phyloP scores from a whole-genome alignment of 2,113 vertebrate genomes.

The Sclerurus mexicanus region DNA sequence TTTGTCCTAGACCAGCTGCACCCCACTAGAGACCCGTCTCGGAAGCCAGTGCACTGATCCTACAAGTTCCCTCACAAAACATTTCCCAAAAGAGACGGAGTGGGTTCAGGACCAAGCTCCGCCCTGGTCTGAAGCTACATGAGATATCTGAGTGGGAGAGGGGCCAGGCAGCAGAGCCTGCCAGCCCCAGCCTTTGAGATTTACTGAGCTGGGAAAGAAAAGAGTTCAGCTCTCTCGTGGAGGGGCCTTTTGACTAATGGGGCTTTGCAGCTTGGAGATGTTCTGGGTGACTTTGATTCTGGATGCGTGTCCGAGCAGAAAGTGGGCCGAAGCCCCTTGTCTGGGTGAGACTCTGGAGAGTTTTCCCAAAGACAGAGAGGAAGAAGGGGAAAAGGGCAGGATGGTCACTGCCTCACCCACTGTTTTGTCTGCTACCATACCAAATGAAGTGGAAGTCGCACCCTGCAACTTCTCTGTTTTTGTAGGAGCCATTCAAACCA shows the following conservation, averaged over 20 bases:
- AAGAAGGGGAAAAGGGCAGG: background rate
- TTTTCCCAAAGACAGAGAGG: background rate
- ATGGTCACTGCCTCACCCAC: background rate
- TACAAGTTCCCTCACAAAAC: background rate
- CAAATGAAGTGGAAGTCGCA: background rate
- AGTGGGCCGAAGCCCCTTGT: background rate
- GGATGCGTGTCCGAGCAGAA: fast-evolving
- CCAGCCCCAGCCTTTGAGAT: background rate
- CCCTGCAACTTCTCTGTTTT: background rate
- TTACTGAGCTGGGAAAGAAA: background rate
- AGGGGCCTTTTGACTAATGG: background rate
- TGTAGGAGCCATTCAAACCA: background rate
- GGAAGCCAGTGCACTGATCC: background rate
- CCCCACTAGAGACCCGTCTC: background rate
- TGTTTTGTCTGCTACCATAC: background rate
- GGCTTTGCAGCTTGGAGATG: background rate
- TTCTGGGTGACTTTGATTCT: background rate
- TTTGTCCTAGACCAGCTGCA: background rate
- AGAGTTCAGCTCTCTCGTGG: background rate
- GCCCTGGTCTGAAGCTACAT: background rate
- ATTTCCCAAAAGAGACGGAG: fast-evolving
- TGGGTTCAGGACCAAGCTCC: background rate
- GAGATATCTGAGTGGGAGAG: background rate
- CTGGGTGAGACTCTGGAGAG: background rate
- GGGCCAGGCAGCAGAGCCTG: background rate